These are phyloP conservation scores for Hippocampus kuda DNA, from an alignment of 2,797 vertebrate species.

Conservation along the genomic window DNA sequence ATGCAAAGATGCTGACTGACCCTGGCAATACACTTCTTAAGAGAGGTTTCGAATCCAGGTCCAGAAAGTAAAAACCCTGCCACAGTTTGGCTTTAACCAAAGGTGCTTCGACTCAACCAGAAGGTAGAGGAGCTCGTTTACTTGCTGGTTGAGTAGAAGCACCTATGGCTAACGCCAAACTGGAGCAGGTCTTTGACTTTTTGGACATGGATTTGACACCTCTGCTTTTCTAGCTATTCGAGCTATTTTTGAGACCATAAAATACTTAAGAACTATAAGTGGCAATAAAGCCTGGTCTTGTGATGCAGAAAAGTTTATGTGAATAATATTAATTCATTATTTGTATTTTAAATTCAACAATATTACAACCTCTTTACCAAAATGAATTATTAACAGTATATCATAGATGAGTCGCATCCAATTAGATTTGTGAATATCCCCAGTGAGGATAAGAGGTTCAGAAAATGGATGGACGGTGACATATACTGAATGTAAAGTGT, in stretches of 20 bases:
- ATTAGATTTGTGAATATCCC: neutral
- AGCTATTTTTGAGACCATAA: neutral
- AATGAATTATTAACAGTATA: neutral
- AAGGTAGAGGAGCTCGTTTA: too few species aligned
- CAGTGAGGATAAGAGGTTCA: neutral
- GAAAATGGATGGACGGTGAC: neutral
- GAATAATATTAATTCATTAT: neutral
- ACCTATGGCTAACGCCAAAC: too few species aligned
- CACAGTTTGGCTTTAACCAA: too few species aligned
- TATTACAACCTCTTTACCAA: neutral
- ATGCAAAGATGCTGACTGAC: too few species aligned
- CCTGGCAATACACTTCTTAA: neutral
- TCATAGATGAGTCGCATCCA: neutral
- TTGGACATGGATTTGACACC: too few species aligned
- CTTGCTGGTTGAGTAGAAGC: too few species aligned
- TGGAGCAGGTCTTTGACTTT: too few species aligned
- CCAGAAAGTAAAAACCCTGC: too few species aligned
- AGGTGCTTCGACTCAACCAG: too few species aligned
- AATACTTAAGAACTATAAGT: neutral
- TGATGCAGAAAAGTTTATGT: neutral
- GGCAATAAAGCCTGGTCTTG: neutral
- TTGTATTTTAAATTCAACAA: too few species aligned
- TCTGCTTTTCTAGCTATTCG: neutral
- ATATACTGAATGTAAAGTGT: slow-evolving; percentile 7
- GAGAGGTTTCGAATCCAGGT: too few species aligned